Evolutionary conservation across 2,113 vertebrate species (phyloP).

Genomic region (Pachycephala philippinensis): DNA sequence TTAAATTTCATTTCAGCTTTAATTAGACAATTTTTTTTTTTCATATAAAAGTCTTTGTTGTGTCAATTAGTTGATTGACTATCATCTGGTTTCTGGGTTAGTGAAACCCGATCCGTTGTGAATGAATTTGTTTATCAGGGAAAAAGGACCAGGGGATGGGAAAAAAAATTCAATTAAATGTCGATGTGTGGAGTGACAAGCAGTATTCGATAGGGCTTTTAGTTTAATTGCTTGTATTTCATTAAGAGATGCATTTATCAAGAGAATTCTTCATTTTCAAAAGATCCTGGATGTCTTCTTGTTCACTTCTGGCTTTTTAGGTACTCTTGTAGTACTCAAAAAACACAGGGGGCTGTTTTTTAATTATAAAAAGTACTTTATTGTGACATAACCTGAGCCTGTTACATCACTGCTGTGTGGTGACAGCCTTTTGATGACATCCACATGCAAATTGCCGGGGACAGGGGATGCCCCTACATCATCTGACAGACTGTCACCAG

Average conservation of each 20-base stretch:
- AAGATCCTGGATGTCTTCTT: constrained; percentile 34
- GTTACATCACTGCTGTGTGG: neutral
- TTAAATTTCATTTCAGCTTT: constrained; percentile 75
- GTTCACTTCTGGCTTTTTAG: constrained; percentile 24
- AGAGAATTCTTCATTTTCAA: constrained; percentile 75
- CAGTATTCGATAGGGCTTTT: constrained; percentile 88
- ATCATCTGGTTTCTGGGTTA: constrained; percentile 79
- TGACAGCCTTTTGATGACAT: neutral
- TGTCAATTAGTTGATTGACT: constrained; percentile 96
- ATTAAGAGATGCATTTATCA: constrained; percentile 84
- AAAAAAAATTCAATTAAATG: constrained; percentile 88
- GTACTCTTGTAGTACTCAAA: neutral
- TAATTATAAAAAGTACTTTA: constrained; percentile 44
- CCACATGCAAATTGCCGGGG: neutral
- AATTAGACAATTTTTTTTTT: constrained; percentile 74
- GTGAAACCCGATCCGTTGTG: constrained; percentile 83
- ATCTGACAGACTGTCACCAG: neutral
- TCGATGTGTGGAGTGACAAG: constrained; percentile 83
- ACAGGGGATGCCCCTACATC: neutral
- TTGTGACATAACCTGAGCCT: neutral
- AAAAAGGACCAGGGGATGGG: constrained; percentile 69
- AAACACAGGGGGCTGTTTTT: neutral
- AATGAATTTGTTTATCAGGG: constrained; percentile 85
- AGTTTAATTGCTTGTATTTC: constrained; percentile 94
- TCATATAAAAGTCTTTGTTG: constrained; percentile 79